phyloP scores from a whole-genome alignment of 2,888 invertebrate species.

The Protophormia terraenovae region DNA sequence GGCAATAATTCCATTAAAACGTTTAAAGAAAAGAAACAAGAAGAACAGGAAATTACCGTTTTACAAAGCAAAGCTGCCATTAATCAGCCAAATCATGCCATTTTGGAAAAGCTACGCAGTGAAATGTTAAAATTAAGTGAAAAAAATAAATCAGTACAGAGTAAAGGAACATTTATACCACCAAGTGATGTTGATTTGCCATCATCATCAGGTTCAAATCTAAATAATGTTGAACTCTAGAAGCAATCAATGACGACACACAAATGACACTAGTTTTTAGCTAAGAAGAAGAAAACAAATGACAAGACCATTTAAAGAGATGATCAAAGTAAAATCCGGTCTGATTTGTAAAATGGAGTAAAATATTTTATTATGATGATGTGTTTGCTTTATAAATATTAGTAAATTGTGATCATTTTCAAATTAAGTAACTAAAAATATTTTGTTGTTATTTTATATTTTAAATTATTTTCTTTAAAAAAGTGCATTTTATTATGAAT shows the following conservation, averaged over 20 bases:
- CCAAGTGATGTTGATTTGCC: constrained; percentile 85
- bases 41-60: constrained; percentile 95
- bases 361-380: not conserved
- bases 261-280: not conserved
- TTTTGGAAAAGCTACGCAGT: constrained; percentile 90
- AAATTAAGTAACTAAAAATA: no score
- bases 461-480: no score
- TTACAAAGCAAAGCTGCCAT: constrained; percentile 93
- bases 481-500: no score
- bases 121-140: constrained; percentile 91
- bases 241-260: constrained; percentile 68
- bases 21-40: constrained; percentile 94
- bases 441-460: no score
- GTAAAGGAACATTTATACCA: constrained; percentile 86
- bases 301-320: not conserved
- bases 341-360: not conserved
- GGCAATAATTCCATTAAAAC: constrained; percentile 95
- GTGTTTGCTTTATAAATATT: constrained; percentile 4
- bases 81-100: constrained; percentile 95
- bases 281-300: not conserved
- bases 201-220: constrained; percentile 88
- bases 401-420: constrained; percentile 32
- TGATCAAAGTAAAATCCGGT: not conserved
- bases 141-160: constrained; percentile 84
- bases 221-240: constrained; percentile 89